Evolutionary conservation across 2,113 vertebrate species (phyloP), one percentile per base, ranked within the genome.

Genomic region (Talpa occidentalis): DNA sequence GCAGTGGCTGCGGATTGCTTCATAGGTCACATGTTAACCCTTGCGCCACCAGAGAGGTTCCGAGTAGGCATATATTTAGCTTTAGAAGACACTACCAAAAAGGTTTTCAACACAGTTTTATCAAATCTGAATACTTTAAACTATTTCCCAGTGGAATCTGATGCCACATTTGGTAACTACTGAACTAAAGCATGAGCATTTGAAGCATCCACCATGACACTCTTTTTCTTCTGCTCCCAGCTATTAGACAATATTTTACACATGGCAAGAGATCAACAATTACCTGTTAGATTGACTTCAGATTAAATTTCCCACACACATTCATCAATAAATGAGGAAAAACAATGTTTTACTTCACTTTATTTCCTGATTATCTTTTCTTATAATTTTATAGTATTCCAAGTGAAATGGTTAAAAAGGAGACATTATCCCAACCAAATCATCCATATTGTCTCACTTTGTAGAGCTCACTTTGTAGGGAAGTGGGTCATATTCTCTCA

Each of bases 281-380:
- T 70, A 76, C 1, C 24, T 52, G 44, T 35, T 56, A 8, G 60
- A 52, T 32, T 91, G 15, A 37, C 17, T 78, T 85, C 47, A 56
- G 80, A 47, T 79, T 90, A 90, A 59, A 54, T 54, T 86, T 93
- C 59, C 70, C 54, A 64, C 21, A 90, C 24, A 9, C 74, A 93
- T 26, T 49, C 37, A 77, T 30, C 64, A 54, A 35, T 76, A 76
- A 64, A 1, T 66, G 35, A 80, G 54, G 30, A 60, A 67, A 10
- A 81, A 42, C 11, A 52, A 47, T 19, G 9, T 77, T 19, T 82
- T 40, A 82, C 21, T 69, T 79, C 4, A 78, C 47, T 60, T 60
- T 59, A 82, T 54, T 81, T 54, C 76, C 37, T 52, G 37, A 56
- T 37, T 32, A 66, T 17, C 42, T 72, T 93, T 82, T 74, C 84